Percentiles rank a stretch among this genome's conserved stretches.
Conservation (phyloP, 2,888 invertebrate species). For the Hetaerina titia region DNA sequence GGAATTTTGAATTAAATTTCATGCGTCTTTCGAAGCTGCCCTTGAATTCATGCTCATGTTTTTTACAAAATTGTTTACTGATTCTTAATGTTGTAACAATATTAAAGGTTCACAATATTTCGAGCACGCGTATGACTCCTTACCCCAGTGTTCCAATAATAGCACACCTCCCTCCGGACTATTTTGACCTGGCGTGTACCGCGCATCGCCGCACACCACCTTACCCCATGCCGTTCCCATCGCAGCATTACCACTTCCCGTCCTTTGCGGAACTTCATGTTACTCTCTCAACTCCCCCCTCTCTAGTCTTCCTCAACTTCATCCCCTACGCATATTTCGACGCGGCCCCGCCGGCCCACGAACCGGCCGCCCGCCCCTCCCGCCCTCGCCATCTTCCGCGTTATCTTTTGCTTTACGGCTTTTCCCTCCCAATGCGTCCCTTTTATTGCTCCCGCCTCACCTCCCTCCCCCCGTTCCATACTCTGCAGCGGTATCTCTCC, state of each 20-base stretch:
- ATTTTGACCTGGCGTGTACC: background rate
- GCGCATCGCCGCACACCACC: background rate
- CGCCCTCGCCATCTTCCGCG: constrained; percentile 36
- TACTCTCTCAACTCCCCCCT: background rate
- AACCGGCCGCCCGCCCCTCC: background rate
- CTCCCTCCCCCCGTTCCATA: background rate
- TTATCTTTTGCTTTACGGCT: constrained; percentile 62
- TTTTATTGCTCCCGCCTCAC: constrained; percentile 36
- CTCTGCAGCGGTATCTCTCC: constrained; percentile 26
- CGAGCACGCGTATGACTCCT: background rate
- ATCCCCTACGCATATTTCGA: background rate
- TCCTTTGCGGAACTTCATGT: background rate
- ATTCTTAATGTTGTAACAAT: background rate
- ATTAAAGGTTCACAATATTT: background rate
- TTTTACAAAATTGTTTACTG: no score
- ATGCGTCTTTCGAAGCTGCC: no score
- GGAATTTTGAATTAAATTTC: no score
- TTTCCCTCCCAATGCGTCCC: background rate
- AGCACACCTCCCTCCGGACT: background rate
- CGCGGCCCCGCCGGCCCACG: background rate
- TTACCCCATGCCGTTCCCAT: background rate
- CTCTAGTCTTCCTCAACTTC: background rate
- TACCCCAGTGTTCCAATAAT: background rate
- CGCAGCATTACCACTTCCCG: background rate
- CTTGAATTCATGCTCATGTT: no score